Percentiles rank a stretch among this genome's conserved stretches.
Conservation (phyloP, 2,797 vertebrate species). For the Chaetophractus vellerosus region DNA sequence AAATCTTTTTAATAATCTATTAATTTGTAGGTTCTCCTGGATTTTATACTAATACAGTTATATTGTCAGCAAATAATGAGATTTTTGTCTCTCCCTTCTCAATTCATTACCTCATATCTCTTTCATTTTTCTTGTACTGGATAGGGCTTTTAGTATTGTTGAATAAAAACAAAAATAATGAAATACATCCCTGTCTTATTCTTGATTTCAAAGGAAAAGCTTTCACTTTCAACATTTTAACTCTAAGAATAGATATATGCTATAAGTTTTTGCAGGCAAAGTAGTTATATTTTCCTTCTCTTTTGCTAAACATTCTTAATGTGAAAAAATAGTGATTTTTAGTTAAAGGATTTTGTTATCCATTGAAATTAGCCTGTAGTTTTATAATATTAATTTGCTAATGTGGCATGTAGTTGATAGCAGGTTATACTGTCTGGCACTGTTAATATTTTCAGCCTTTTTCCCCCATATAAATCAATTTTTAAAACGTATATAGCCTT, state of each 20-base stretch:
- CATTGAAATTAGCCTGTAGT: not conserved
- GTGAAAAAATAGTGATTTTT: not conserved
- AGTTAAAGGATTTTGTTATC: not conserved
- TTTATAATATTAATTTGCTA: not conserved
- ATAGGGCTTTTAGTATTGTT: not conserved
- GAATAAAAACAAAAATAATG: not conserved
- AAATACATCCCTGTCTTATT: not conserved
- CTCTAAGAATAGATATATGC: slow-evolving; percentile 7
- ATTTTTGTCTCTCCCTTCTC: not conserved
- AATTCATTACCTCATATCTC: not conserved
- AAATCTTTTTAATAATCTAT: slow-evolving; percentile 28
- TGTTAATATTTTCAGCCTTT: not conserved
- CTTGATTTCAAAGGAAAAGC: not conserved
- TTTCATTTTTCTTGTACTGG: not conserved
- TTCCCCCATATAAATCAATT: not conserved
- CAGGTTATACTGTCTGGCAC: no score
- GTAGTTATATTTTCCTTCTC: not conserved
- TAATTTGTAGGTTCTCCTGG: not conserved
- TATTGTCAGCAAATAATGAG: not conserved
- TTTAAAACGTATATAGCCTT: not conserved
- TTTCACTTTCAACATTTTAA: slow-evolving; percentile 5
- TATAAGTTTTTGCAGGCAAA: not conserved
- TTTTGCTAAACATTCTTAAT: slow-evolving; percentile 14
- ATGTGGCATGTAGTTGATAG: not conserved
- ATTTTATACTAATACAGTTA: not conserved